Base-by-base conservation (phyloP, 1,140 invertebrate genomes). In the Dendrolimus punctatus region DNA sequence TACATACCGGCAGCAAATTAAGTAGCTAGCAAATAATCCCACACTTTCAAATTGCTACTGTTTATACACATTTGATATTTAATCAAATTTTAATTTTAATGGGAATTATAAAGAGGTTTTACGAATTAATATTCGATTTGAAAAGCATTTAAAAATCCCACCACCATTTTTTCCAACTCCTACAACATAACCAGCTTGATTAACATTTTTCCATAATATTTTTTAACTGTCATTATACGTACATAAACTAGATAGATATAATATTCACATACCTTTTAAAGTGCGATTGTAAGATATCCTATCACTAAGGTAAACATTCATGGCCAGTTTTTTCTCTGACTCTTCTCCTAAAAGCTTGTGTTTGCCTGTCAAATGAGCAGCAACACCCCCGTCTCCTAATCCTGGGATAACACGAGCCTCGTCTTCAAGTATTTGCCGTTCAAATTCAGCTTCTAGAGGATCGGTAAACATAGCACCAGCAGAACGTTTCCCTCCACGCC, bases 231-330 rank as follows among this genome's bases (percentile, higher is more conserved):
- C 37, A 8, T 36, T 8, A n/a, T 39, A n/a, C 43, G 43, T 45
- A 9, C 43, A 45, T 8, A 41, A 9, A 10, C 6, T 41, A 41
- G 9, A 40, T 2, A 42, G 10, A 41, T 39, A 39, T 39, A 39
- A 37, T 8, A 37, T 6, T 48, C 5, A 23, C 58, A 60, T 67
- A 80, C 82, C 82, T 72, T 73, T 76, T 39, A 85, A 58, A 55
- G 74, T 80, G 49, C 80, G 69, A 57, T 85, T 85, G 49, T 83
- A 85, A 1, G 82, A 62, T 10, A 83, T 83, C 5, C 79, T 60
- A 49, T 85, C 80, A 53, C 82, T 85, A 40, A 85, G 62, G 53
- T 82, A 80, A n/a, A 83, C 79, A 42, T 85, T 85, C 9, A 85
- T 73, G 0, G 79, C 80, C 6, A 77, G 58, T 62, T 80, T 73